phyloP scores from a whole-genome alignment of 2,113 vertebrate genomes.

The Blennius ocellaris region DNA sequence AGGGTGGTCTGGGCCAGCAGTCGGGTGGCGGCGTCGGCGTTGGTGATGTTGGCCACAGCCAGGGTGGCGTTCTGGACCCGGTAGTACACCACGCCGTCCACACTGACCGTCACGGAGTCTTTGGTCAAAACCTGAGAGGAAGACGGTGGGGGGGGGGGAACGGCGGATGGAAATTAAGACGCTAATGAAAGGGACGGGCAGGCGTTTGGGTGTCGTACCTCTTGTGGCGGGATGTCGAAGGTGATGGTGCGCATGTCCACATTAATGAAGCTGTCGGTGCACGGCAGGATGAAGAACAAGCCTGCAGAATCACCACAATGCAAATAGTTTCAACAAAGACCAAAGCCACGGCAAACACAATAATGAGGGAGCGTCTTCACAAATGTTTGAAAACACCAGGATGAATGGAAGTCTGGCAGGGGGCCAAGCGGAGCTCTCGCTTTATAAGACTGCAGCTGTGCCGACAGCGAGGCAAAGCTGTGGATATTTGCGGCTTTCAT shows the following conservation, averaged over 20 bases:
- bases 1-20: constrained; percentile 95
- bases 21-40: constrained; percentile 91
- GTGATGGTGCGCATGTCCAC: constrained; percentile 98
- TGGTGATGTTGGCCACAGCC: constrained; percentile 95
- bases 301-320: constrained; percentile 82
- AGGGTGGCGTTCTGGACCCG: constrained; percentile 93
- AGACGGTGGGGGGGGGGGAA: too few relatives aligned
- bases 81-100: constrained; percentile 97
- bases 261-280: constrained; percentile 96
- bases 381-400: constrained; percentile 69
- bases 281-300: constrained; percentile 94
- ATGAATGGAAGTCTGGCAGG: constrained; percentile 57
- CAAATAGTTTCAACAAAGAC: constrained; percentile 60
- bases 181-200: too few relatives aligned
- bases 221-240: constrained; percentile 96
- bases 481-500: constrained; percentile 57
- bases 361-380: constrained; percentile 56
- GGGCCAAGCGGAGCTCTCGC: constrained; percentile 52
- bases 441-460: constrained; percentile 69
- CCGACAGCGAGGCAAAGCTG: constrained; percentile 58
- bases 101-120: constrained; percentile 94
- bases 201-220: constrained; percentile 82
- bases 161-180: too few relatives aligned
- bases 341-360: constrained; percentile 65
- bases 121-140: constrained; percentile 91